These are phyloP conservation scores for Lates calcarifer DNA, from an alignment of 2,113 vertebrate species.

Conservation along the genomic window DNA sequence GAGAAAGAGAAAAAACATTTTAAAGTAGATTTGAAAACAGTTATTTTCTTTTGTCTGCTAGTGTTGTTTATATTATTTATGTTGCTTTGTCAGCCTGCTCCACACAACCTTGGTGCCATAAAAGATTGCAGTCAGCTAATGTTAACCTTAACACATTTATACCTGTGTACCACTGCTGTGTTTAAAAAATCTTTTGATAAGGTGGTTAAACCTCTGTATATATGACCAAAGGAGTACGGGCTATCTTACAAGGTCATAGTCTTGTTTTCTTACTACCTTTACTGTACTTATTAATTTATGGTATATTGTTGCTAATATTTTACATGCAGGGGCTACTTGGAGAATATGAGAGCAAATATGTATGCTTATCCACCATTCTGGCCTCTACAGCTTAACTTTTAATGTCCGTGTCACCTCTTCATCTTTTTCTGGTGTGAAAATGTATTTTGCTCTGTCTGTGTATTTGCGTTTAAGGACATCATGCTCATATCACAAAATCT, in stretches of 20 bases:
- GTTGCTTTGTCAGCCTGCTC: not conserved
- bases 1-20: not conserved
- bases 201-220: not conserved
- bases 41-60: not conserved
- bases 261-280: not conserved
- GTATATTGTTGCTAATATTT: not conserved
- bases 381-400: not conserved
- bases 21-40: not conserved
- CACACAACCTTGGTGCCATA: not conserved
- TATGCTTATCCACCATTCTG: not conserved
- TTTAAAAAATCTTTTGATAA: not conserved
- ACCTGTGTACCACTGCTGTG: not conserved
- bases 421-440: not conserved
- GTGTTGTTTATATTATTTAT: slow-evolving; percentile 1
- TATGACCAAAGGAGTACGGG: not conserved
- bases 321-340: not conserved
- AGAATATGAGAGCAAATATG: not conserved
- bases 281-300: not conserved
- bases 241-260: not conserved
- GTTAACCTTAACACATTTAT: not conserved
- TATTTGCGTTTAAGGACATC: not conserved
- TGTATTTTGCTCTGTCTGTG: not conserved
- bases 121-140: not conserved
- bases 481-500: not conserved
- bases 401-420: slow-evolving; percentile 12